Percentiles rank a stretch among this genome's conserved stretches.
phyloP scores from a whole-genome alignment of 2,888 invertebrate species.

The Perizoma flavofasciatum region DNA sequence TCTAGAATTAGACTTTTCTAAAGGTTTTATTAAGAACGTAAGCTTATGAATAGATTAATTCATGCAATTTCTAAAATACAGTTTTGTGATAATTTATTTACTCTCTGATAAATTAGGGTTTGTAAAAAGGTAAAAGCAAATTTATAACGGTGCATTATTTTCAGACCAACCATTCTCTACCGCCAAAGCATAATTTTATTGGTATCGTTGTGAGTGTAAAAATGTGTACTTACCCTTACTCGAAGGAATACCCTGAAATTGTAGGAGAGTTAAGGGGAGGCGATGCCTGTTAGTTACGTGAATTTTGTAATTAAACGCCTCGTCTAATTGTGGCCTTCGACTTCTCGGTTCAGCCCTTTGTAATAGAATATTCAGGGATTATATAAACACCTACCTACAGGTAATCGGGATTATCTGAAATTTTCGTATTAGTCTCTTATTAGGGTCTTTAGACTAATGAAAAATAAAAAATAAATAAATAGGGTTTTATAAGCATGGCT shows the following conservation, averaged over 20 bases:
- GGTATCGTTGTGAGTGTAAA: neutral
- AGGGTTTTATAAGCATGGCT: too few relatives aligned
- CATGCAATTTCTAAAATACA: too few relatives aligned
- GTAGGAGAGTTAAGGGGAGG: conserved; percentile 71
- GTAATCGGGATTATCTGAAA: conserved; percentile 33
- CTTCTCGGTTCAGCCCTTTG: conserved; percentile 63
- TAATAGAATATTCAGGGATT: conserved; percentile 48
- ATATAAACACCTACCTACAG: conserved; percentile 27
- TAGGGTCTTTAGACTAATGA: neutral
- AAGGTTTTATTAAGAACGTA: too few relatives aligned
- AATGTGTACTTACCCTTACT: conserved; percentile 24
- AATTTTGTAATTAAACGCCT: conserved; percentile 81
- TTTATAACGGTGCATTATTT: too few relatives aligned
- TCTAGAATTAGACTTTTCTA: too few relatives aligned
- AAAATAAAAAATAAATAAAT: too few relatives aligned
- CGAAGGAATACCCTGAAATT: conserved; percentile 74
- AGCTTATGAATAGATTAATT: too few relatives aligned
- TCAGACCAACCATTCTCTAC: too few relatives aligned
- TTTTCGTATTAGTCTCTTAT: conserved; percentile 21
- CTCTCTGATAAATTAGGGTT: too few relatives aligned
- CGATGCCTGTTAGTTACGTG: conserved; percentile 77
- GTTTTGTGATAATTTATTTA: too few relatives aligned
- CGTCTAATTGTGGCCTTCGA: conserved; percentile 78
- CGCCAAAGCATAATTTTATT: too few relatives aligned
- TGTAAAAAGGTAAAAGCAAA: too few relatives aligned